Percentiles rank a stretch among this genome's conserved stretches.
phyloP scores from a whole-genome alignment of 2,797 vertebrate species.

The Epinephelus awoara region DNA sequence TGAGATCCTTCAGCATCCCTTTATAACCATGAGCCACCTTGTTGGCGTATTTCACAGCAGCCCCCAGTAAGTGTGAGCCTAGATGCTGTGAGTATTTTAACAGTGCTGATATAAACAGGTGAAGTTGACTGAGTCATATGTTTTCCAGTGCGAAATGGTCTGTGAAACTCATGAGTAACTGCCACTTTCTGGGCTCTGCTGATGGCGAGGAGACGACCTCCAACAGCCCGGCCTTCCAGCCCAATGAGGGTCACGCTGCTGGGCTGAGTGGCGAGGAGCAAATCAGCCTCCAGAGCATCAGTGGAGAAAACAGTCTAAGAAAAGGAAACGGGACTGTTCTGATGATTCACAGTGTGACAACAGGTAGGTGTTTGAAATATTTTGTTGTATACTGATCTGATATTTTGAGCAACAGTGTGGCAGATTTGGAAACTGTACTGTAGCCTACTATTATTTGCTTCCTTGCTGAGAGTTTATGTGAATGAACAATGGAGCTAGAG shows the following conservation, averaged over 20 bases:
- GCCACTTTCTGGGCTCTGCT: neutral
- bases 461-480: no score
- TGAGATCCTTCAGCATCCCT: slow-evolving; percentile 22
- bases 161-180: neutral
- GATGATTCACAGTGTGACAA: no score
- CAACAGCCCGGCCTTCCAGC: neutral
- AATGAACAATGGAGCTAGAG: no score
- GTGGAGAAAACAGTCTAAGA: no score
- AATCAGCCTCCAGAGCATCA: no score
- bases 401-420: no score
- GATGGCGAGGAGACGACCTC: neutral
- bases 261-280: no score
- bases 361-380: no score
- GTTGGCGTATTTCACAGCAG: neutral
- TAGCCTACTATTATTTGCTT: no score
- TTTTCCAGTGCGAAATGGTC: slow-evolving; percentile 1
- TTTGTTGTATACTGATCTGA: no score
- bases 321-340: no score
- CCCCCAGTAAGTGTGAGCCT: slow-evolving; percentile 2
- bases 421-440: no score
- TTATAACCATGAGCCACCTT: slow-evolving; percentile 11
- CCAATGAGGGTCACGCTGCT: neutral
- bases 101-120: neutral
- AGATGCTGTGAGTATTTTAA: neutral
- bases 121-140: neutral